Evolutionary conservation across 2,797 vertebrate species (phyloP).

Genomic region (Sebastiscus tertius): DNA sequence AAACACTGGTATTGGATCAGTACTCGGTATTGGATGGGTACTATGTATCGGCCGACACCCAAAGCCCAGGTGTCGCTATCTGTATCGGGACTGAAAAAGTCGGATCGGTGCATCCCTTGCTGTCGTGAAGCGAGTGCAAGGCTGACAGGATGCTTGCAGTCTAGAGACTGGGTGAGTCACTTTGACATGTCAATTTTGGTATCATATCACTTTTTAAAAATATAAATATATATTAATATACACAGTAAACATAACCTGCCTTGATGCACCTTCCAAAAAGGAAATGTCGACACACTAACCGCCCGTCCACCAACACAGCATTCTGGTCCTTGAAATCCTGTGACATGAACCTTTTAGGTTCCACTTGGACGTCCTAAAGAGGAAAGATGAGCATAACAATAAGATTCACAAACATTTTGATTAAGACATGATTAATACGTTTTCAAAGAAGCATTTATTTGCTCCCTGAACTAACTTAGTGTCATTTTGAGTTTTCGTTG

Average conservation of each 20-base stretch:
- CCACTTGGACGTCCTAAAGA: conserved; percentile 48
- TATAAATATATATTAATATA: background rate
- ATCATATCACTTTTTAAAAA: background rate
- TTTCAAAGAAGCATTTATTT: background rate
- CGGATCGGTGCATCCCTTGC: no score
- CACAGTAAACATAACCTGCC: conserved; percentile 58
- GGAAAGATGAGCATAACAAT: background rate
- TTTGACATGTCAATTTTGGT: background rate
- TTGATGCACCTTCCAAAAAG: conserved; percentile 89
- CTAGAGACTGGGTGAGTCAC: no score
- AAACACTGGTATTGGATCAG: no score
- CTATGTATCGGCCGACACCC: no score
- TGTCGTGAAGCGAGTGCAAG: no score
- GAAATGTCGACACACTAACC: conserved; percentile 91
- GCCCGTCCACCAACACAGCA: conserved; percentile 86
- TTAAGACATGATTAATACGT: background rate
- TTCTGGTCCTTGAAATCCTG: conserved; percentile 92
- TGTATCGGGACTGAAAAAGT: no score
- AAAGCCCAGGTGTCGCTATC: no score
- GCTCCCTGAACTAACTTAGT: background rate
- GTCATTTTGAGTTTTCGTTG: background rate
- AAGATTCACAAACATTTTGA: background rate
- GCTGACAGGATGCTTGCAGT: no score
- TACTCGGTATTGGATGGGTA: no score
- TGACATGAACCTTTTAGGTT: conserved; percentile 82